Percentiles rank a stretch among this genome's conserved stretches.
phyloP scores from a whole-genome alignment of 2,113 vertebrate genomes.

The Elephas maximus region DNA sequence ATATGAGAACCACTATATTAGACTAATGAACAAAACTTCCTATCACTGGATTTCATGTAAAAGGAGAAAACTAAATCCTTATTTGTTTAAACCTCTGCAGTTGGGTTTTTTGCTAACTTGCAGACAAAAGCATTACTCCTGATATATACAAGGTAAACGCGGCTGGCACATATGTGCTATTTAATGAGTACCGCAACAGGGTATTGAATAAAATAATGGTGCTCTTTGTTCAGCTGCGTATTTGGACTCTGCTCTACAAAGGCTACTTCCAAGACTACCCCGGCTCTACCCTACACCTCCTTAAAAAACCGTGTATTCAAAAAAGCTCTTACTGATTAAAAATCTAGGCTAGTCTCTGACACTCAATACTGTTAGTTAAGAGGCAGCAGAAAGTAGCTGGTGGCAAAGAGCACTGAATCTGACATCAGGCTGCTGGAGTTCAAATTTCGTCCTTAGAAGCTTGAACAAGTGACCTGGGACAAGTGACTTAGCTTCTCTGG shows the following conservation, averaged over 20 bases:
- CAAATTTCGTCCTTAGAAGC: neutral
- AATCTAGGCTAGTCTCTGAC: neutral
- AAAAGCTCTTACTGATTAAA: neutral
- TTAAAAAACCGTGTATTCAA: neutral
- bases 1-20: neutral
- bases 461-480: neutral
- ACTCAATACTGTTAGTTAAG: neutral
- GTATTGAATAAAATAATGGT: neutral
- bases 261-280: neutral
- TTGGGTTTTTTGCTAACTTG: neutral
- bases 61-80: neutral
- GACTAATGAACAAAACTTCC: neutral
- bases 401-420: neutral
- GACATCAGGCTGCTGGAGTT: neutral
- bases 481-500: neutral
- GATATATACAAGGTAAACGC: neutral
- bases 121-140: slow-evolving; percentile 23
- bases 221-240: neutral
- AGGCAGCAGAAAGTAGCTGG: neutral
- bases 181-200: rapidly evolving
- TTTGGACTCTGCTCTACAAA: neutral
- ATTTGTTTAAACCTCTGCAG: neutral
- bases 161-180: neutral
- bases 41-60: neutral
- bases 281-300: neutral